Evolutionary conservation across 30 jellyfish, hydroid and myxozoan genomes (phyloP), one percentile per base, ranked within the genome.

Genomic region (Pseudorhiza aurosa): DNA sequence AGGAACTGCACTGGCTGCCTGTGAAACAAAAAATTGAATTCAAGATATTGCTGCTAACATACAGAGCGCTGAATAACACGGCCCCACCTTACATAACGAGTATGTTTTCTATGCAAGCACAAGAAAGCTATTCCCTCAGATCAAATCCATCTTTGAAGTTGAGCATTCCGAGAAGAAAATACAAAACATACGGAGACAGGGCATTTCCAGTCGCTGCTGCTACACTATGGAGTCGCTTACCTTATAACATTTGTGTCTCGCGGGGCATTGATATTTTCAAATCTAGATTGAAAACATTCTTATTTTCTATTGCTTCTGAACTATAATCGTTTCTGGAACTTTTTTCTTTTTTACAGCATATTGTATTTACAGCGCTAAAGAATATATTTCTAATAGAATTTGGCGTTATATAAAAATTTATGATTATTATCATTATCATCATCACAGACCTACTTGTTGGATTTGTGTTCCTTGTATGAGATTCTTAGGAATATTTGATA

Each of bases 141-240:
- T 57, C 45, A 22, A 57, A 57, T 57, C 29, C 11, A 57, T 9
- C 71, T 57, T 57, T 57, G 40, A 25, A 57, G 71, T 57, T 18
- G 71, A 57, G 25, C 45, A 57, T 57, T 25, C 71, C 71, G 18
- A 57, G 45, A 57, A 25, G 42, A 47, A 47, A 47, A 17, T 6
- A 47, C 40, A 63, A 63, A 63, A 63, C 77, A 63, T 35, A 65
- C 27, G 65, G 65, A 37, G 81, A 68, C 65, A 22, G 46, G 42
- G 81, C 81, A 68, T 68, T 42, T 68, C 65, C 65, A 68, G 81
- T 68, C 35, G 81, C 81, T 68, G 81, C 81, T 68, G 81, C 81
- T 21, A 40, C 65, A 68, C 42, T 68, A 29, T 68, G 65, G 65
- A 40, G 26, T 36, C 65, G 81, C 65, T 22, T 36, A 4, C 65